phyloP scores from a whole-genome alignment of 2,797 vertebrate genomes.

The Octomys mimax region DNA sequence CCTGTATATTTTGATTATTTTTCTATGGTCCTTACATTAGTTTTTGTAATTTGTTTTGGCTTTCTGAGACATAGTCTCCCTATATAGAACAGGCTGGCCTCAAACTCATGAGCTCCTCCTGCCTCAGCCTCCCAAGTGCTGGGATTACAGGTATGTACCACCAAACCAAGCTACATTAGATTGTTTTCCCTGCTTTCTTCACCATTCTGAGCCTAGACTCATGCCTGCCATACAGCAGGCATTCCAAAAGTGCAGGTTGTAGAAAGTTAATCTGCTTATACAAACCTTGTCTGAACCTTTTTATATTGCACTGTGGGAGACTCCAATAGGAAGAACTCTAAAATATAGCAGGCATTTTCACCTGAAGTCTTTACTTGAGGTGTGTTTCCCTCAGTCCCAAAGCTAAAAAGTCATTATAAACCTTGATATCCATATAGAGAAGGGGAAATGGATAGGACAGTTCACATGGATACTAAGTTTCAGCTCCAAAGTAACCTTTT shows the following conservation, averaged over 20 bases:
- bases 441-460: neutral
- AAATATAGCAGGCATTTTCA: neutral
- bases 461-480: neutral
- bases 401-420: neutral
- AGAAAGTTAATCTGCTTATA: neutral
- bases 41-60: neutral
- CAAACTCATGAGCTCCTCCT: neutral
- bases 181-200: neutral
- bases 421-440: neutral
- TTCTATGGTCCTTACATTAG: neutral
- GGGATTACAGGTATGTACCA: neutral
- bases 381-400: neutral
- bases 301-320: neutral
- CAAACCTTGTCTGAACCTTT: neutral
- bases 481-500: conserved; percentile 10
- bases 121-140: neutral
- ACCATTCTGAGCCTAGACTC: neutral
- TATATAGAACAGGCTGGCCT: neutral
- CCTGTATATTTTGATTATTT: neutral
- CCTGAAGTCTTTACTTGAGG: neutral
- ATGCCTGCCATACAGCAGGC: neutral
- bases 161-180: neutral
- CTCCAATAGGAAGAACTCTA: neutral
- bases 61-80: neutral
- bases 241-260: neutral